These are phyloP conservation scores for Heliconius hewitsoni DNA, from an alignment of 1,140 invertebrate species.

Conservation along the genomic window DNA sequence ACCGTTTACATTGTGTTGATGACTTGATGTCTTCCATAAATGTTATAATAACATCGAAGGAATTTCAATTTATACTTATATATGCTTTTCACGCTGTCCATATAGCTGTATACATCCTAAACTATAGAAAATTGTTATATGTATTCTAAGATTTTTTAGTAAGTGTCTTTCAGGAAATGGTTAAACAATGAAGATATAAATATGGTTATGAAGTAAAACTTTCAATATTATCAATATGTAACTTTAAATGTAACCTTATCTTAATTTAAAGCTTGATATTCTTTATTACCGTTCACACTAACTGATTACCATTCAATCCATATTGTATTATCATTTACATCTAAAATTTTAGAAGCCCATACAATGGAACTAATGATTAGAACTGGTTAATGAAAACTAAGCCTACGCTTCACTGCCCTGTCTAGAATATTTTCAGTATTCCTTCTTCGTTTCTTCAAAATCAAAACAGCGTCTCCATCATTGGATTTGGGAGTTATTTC, in stretches of 20 bases:
- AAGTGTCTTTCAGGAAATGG: neutral
- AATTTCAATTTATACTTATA: neutral
- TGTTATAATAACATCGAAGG: neutral
- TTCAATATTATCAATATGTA: neutral
- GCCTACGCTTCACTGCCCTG: constrained; percentile 48
- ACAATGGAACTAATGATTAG: neutral
- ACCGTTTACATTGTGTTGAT: neutral
- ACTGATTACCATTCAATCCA: neutral
- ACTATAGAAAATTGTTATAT: too few species aligned
- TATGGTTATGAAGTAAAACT: neutral
- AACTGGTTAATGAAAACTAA: constrained; percentile 47
- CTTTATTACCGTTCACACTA: neutral
- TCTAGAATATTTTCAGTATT: constrained; percentile 31
- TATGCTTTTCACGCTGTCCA: neutral
- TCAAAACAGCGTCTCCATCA: constrained; percentile 38
- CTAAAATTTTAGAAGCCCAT: neutral
- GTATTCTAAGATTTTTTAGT: neutral
- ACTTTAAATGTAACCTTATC: neutral
- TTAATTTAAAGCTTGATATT: neutral
- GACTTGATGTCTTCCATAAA: constrained; percentile 7
- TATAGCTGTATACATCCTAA: neutral
- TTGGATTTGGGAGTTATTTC: constrained; percentile 52
- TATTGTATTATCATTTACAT: neutral
- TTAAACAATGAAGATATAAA: neutral
- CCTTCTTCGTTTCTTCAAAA: constrained; percentile 52